These are phyloP conservation scores for Pseudorectes ferrugineus DNA, from an alignment of 2,113 vertebrate genomes.

Conservation along the genomic window DNA sequence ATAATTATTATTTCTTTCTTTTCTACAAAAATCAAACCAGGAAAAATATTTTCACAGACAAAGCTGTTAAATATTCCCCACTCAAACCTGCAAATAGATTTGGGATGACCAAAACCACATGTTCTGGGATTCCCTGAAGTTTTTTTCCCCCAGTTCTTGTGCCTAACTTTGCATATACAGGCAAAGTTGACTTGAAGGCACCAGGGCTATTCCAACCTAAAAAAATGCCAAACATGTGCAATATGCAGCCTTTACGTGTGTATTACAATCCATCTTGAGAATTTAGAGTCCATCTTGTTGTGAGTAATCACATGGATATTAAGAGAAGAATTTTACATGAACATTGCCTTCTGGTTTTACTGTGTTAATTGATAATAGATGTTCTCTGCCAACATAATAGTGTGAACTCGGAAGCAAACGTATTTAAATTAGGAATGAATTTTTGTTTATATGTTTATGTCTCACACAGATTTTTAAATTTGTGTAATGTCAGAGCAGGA, in stretches of 20 bases:
- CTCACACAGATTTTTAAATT: neutral
- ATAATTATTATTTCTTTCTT: neutral
- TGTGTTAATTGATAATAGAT: neutral
- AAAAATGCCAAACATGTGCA: neutral
- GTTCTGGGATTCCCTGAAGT: neutral
- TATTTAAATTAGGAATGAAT: neutral
- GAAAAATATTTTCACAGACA: neutral
- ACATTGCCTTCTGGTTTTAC: neutral
- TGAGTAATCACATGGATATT: neutral
- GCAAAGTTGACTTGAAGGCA: neutral
- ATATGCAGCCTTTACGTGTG: neutral
- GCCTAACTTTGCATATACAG: neutral
- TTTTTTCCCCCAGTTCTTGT: neutral
- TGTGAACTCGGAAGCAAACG: neutral
- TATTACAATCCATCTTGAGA: neutral
- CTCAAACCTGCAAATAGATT: neutral
- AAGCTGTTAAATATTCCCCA: neutral
- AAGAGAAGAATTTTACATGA: neutral
- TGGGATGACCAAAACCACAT: neutral
- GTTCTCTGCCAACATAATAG: neutral
- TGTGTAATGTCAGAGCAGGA: conserved; percentile 35
- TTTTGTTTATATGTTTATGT: neutral
- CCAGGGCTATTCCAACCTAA: neutral
- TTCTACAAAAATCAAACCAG: neutral
- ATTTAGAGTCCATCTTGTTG: neutral